Conservation (phyloP, 2,113 vertebrate genomes). For the Cyprinus carpio region DNA sequence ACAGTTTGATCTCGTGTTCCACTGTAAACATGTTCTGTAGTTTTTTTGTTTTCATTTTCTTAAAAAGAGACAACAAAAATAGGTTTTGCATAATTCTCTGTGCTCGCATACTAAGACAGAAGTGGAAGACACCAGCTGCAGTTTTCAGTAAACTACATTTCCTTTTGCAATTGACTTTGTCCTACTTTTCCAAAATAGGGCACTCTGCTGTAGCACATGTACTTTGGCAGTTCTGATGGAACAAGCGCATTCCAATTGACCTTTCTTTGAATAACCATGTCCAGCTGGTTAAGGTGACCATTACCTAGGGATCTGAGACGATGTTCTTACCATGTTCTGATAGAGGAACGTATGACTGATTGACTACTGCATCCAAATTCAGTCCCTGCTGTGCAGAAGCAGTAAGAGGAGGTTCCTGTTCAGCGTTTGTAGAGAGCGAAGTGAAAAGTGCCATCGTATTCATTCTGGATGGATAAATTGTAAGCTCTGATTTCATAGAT, state of each 20-base stretch:
- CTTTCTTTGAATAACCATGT: slow-evolving; percentile 64
- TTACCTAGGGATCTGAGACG: slow-evolving; percentile 49
- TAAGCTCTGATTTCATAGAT: slow-evolving; percentile 34
- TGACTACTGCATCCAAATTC: slow-evolving; percentile 53
- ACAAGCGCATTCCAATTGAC: slow-evolving; percentile 79
- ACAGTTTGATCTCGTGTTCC: slow-evolving; percentile 80
- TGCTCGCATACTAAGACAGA: slow-evolving; percentile 87
- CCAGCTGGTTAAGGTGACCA: slow-evolving; percentile 67
- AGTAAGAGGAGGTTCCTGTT: slow-evolving; percentile 48
- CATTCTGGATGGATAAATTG: slow-evolving; percentile 55
- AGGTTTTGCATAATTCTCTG: slow-evolving; percentile 88
- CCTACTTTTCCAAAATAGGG: slow-evolving; percentile 87
- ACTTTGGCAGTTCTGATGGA: slow-evolving; percentile 91
- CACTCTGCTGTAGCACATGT: slow-evolving; percentile 83
- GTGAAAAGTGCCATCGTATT: slow-evolving; percentile 60
- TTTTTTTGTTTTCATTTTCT: slow-evolving; percentile 49
- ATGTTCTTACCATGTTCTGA: slow-evolving; percentile 44
- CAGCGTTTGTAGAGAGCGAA: slow-evolving; percentile 23
- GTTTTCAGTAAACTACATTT: slow-evolving; percentile 93
- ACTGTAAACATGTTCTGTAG: slow-evolving; percentile 81
- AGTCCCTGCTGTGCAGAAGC: slow-evolving; percentile 30
- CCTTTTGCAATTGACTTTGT: slow-evolving; percentile 92
- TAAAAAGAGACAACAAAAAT: slow-evolving; percentile 77
- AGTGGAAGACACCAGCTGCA: slow-evolving; percentile 90
- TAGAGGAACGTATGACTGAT: slow-evolving; percentile 40